phyloP scores from a whole-genome alignment of 2,888 invertebrate species.

The Corbicula japonica region DNA sequence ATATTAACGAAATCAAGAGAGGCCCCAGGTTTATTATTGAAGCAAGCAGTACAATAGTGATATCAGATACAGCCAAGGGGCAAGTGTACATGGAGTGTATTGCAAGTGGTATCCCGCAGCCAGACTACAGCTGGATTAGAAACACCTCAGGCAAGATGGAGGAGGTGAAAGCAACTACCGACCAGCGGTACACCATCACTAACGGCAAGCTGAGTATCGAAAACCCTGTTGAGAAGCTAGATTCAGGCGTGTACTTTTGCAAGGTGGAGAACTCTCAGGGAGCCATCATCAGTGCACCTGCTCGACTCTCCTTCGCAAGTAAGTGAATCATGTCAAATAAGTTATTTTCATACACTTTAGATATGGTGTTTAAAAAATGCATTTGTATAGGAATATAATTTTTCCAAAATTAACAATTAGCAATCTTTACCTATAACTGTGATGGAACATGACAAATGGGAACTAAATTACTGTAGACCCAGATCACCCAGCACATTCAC shows the following conservation, averaged over 20 bases:
- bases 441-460: too few species aligned
- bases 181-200: slow-evolving; percentile 76
- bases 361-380: too few species aligned
- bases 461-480: too few species aligned
- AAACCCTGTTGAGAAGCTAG: slow-evolving; percentile 69
- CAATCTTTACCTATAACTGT: too few species aligned
- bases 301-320: slow-evolving; percentile 82
- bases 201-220: slow-evolving; percentile 82
- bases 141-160: slow-evolving; percentile 26
- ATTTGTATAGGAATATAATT: too few species aligned
- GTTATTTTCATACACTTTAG: too few species aligned
- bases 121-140: slow-evolving; percentile 74
- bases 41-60: slow-evolving; percentile 65
- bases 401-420: too few species aligned
- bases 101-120: slow-evolving; percentile 73
- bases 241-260: slow-evolving; percentile 83
- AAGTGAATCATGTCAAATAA: too few species aligned
- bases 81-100: slow-evolving; percentile 69
- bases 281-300: slow-evolving; percentile 71
- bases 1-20: slow-evolving; percentile 57
- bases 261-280: slow-evolving; percentile 79
- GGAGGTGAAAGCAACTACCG: slow-evolving; percentile 5
- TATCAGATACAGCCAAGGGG: slow-evolving; percentile 37
- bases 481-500: too few species aligned
- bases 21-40: slow-evolving; percentile 67